Evolutionary conservation across 2,113 vertebrate species (phyloP), one percentile per base, ranked within the genome.

Genomic region (Oreochromis niloticus): DNA sequence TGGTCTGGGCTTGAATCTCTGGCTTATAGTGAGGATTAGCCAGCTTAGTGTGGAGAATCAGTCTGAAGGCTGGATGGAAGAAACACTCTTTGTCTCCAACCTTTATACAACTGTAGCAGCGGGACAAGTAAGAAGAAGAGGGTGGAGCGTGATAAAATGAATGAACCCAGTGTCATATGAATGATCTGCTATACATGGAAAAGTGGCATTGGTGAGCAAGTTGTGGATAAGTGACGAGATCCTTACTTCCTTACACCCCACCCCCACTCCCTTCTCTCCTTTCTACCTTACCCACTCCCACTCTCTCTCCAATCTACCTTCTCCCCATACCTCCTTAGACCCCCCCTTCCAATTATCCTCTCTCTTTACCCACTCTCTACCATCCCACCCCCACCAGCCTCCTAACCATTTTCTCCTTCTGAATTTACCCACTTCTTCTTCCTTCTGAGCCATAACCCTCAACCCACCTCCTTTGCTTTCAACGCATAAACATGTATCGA

Each of bases 1-100:
- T 96, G 71, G 96, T 96, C 91, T 96, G 96, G 14, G 96, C 96
- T 82, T 96, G 96, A 73, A 97, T 97, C 93, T 97, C 95, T 4
- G 94, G 93, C 84, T 97, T 96, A 92, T 95, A 97, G 87, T 96
- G 95, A 30, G 93, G 95, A 83, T 95, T 96, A 79, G 96, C 96
- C 93, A 97, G 80, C 81, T 96, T 97, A 24, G 96, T 97, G 86
- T 96, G 96, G 36, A 97, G 94, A 85, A 97, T 96, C 24, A 95
- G 94, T 56, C 94, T 95, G 91, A 97, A 97, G 73, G 84, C 85
- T 4, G 95, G 96, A 85, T 97, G 94, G 90, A 96, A 96, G 66
- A 89, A 87, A 41, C 90, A 93, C 92, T 96, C 95, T 85, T 54
- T 97, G 92, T 97, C 97, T 41, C 97, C 96, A 7, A 97, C 95